Evolutionary conservation across 30 jellyfish, hydroid and myxozoan genomes (phyloP).

Genomic region (Cassiopea andromeda): DNA sequence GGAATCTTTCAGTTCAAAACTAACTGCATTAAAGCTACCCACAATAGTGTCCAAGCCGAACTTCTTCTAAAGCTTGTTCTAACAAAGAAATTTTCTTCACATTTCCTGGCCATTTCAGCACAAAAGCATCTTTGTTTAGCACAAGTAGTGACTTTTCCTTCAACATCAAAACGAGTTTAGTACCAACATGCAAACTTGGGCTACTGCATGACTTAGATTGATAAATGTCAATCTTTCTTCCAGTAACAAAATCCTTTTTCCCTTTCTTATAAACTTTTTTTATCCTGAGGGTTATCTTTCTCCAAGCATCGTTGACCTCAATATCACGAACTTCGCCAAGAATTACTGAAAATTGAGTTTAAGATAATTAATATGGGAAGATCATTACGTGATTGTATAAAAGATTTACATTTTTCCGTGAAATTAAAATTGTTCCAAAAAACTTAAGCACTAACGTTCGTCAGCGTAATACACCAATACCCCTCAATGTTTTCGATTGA

Average conservation of each 20-base stretch:
- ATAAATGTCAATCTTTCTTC: slow-evolving; percentile 28
- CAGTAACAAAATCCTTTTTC: neutral
- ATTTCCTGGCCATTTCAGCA: slow-evolving; percentile 10
- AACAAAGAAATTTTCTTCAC: neutral
- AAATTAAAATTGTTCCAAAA: no score
- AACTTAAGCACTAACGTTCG: no score
- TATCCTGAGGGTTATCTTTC: slow-evolving; percentile 28
- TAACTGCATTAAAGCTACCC: neutral
- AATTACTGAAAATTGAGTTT: slow-evolving; percentile 24
- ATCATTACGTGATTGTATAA: neutral
- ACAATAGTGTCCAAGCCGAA: neutral
- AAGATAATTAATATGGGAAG: neutral
- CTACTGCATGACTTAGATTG: slow-evolving; percentile 18
- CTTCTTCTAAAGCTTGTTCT: slow-evolving; percentile 1
- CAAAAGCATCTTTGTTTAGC: slow-evolving; percentile 14
- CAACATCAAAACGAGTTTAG: slow-evolving; percentile 32
- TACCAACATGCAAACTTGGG: slow-evolving; percentile 21
- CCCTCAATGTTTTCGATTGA: no score
- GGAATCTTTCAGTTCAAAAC: no score
- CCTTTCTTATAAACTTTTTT: slow-evolving; percentile 39
- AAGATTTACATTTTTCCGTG: no score
- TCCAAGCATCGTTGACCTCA: slow-evolving; percentile 17
- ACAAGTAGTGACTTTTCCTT: slow-evolving; percentile 8
- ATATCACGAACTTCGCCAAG: slow-evolving; percentile 29
- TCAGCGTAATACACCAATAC: no score